Percentiles rank a stretch among this genome's conserved stretches.
phyloP scores from a whole-genome alignment of 2,888 invertebrate species.

The Heteromyza rotundicornis region DNA sequence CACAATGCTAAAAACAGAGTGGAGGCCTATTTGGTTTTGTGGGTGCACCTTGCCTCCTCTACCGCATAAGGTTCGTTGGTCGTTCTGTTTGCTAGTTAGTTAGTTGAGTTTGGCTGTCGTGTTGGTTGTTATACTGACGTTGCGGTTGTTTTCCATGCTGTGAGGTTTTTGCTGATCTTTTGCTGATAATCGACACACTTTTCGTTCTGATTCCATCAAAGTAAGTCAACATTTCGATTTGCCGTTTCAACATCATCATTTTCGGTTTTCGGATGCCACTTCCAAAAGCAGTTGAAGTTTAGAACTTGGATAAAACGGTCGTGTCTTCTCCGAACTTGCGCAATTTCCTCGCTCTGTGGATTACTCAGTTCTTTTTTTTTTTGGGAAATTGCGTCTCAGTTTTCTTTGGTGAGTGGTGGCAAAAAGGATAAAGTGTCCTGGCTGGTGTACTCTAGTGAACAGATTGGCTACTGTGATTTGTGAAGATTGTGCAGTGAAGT shows the following conservation, averaged over 20 bases:
- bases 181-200: constrained; percentile 23
- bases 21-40: constrained; percentile 18
- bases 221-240: neutral
- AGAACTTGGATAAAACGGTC: constrained; percentile 22
- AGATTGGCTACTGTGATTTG: too few relatives aligned
- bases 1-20: too few relatives aligned
- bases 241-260: too few relatives aligned
- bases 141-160: constrained; percentile 21
- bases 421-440: neutral
- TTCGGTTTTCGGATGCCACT: constrained; percentile 1
- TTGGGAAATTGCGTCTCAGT: neutral
- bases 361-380: neutral
- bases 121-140: constrained; percentile 26
- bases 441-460: too few relatives aligned
- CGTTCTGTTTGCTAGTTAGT: too few relatives aligned
- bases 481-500: too few relatives aligned
- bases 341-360: neutral
- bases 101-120: constrained; percentile 7
- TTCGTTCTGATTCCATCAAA: constrained; percentile 17
- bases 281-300: constrained; percentile 22
- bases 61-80: neutral
- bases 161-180: constrained; percentile 22
- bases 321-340: constrained; percentile 3
- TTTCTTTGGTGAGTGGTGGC: constrained; percentile 26
- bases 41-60: constrained; percentile 14